phyloP scores from a whole-genome alignment of 2,113 vertebrate species.

The Columbina picui region DNA sequence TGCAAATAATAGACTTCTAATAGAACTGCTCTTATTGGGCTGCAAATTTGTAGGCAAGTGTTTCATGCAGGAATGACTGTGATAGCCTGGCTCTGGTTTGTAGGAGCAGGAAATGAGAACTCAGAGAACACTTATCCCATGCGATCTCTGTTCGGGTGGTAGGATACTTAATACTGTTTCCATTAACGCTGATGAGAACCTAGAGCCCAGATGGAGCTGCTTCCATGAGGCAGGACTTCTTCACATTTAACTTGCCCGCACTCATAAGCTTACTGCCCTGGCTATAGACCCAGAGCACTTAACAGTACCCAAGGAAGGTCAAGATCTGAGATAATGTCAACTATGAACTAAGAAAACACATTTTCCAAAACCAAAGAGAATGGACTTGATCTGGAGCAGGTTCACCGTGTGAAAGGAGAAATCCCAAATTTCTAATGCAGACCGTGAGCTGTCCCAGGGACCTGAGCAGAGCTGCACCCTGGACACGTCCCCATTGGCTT shows the following conservation, averaged over 20 bases:
- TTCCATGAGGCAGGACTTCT: background rate
- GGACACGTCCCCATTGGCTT: background rate
- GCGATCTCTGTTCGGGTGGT: background rate
- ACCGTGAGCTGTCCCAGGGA: background rate
- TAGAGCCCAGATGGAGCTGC: background rate
- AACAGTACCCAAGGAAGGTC: background rate
- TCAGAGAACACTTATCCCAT: background rate
- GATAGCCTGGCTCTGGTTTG: background rate
- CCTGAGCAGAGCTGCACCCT: background rate
- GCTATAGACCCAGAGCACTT: background rate
- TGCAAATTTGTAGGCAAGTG: background rate
- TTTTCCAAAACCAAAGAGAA: background rate
- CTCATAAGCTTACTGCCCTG: background rate
- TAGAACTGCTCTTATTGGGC: background rate
- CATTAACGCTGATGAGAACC: background rate
- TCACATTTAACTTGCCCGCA: background rate
- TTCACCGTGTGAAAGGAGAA: background rate
- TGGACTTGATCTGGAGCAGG: background rate
- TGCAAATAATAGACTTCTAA: slow-evolving; percentile 57
- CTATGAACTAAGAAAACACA: background rate
- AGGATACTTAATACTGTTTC: background rate
- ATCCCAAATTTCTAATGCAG: background rate
- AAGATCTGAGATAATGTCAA: background rate
- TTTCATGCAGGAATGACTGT: background rate
- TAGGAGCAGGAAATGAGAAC: background rate